These are phyloP conservation scores for Sinocyclocheilus anshuiensis DNA, from an alignment of 2,113 vertebrate genomes.

Conservation along the genomic window DNA sequence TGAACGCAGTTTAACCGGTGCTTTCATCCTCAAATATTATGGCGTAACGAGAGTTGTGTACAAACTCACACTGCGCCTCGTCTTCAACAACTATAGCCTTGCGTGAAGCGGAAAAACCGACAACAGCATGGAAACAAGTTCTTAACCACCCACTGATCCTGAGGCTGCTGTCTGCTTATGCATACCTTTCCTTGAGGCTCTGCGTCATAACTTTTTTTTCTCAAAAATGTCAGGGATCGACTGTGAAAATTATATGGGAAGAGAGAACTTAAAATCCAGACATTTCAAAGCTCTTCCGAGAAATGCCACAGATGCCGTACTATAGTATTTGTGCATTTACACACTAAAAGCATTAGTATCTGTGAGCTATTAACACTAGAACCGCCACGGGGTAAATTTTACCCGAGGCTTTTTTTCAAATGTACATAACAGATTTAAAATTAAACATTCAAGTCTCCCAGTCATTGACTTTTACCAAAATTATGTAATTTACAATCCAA, in stretches of 20 bases:
- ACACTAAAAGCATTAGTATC: background rate
- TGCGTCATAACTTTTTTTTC: slow-evolving; percentile 34
- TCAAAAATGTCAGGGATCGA: slow-evolving; percentile 51
- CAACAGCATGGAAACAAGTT: background rate
- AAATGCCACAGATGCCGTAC: background rate
- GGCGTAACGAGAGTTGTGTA: background rate
- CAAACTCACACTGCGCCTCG: background rate
- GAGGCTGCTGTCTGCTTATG: background rate
- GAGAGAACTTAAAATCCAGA: slow-evolving; percentile 26
- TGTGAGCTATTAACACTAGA: background rate
- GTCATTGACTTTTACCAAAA: no score
- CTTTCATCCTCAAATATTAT: slow-evolving; percentile 21
- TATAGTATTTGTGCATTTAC: background rate
- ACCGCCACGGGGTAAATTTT: no score
- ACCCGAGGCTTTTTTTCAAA: no score
- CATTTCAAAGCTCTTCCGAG: background rate
- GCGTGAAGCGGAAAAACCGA: background rate
- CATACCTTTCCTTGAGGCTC: slow-evolving; percentile 24
- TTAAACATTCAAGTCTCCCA: no score
- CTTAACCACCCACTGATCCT: background rate
- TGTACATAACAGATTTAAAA: no score
- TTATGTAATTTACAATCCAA: no score
- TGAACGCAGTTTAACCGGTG: background rate
- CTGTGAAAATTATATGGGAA: slow-evolving; percentile 24
- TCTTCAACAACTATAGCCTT: background rate